These are phyloP conservation scores for Heterodera filipjevi DNA, from an alignment of 2,888 invertebrate genomes.

Conservation along the genomic window DNA sequence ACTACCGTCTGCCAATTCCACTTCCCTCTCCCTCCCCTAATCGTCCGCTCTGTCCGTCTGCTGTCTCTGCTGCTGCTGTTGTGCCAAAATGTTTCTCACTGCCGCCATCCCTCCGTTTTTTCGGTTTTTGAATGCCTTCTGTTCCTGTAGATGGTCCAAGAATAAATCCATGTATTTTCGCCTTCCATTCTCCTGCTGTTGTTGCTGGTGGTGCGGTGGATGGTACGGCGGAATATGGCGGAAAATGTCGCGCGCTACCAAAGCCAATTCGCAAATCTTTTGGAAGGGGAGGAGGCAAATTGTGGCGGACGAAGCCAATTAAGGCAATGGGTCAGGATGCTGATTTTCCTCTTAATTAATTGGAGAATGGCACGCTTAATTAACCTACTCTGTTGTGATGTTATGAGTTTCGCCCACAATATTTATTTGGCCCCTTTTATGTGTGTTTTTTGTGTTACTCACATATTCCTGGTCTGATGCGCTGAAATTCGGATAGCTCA, in stretches of 20 bases:
- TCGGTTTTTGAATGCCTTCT: conserved; percentile 18
- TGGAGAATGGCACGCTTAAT: no score
- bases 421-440: no score
- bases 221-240: conserved; percentile 21
- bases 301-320: background rate
- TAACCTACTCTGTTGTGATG: no score
- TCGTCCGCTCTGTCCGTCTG: conserved; percentile 5
- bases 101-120: conserved; percentile 20
- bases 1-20: background rate
- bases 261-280: conserved; percentile 27
- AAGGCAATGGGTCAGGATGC: no score
- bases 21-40: background rate
- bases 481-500: conserved; percentile 20
- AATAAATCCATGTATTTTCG: conserved; percentile 27
- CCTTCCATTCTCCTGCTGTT: conserved; percentile 13
- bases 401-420: no score
- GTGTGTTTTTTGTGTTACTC: no score
- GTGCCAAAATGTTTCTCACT: conserved; percentile 4
- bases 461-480: conserved; percentile 27
- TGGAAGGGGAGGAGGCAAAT: background rate
- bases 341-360: no score
- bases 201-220: conserved; percentile 12
- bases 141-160: conserved; percentile 27
- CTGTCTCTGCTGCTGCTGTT: conserved; percentile 12
- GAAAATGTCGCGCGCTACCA: conserved; percentile 19